Base-by-base conservation (phyloP, 2,113 vertebrate species). In the Grallaria varia region DNA sequence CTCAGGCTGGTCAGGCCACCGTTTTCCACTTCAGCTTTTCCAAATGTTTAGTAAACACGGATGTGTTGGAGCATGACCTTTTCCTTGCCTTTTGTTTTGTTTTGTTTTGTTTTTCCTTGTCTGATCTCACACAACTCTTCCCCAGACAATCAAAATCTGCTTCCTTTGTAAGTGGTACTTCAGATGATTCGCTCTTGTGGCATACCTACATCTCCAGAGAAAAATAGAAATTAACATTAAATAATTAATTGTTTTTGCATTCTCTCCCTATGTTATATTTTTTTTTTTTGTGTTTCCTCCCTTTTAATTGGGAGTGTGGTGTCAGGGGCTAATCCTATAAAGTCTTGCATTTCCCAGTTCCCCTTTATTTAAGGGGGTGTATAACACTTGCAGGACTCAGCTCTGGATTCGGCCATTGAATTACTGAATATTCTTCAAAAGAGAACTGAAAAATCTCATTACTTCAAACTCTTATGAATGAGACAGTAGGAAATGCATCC, bases 391-490 rank as follows among this genome's bases (percentile, higher is more conserved):
- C 44, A 86, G 59, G 52, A 77, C 59, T 87, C 21, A 28, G 71
- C 35, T 67, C 56, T 77, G 87, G 33, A 44, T 90, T 79, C 87
- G 88, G 64, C 56, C 64, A 21, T 35, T 89, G 42, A 76, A n/a
- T 80, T 91, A 62, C 6, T 6, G 89, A 90, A 56, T 78, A 64
- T 52, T 84, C 75, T 89, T 95, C 74, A 77, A 90, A 85, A 85
- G 69, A 39, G 67, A 79, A 75, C 87, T 31, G 44, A 66, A 91
- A 91, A 91, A 76, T 85, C 44, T 87, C 85, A 84, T 93, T 94
- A 69, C 68, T 83, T 86, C 39, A 52, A 73, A 71, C 33, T 58
- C 58, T 84, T 75, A 49, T 69, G 87, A 89, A 84, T 28, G 59
- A 87, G 63, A 39, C 50, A 20, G 63, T 76, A 83, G 63, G 81